Base-by-base conservation (phyloP, 2,113 vertebrate genomes). In the Clupea harengus region DNA sequence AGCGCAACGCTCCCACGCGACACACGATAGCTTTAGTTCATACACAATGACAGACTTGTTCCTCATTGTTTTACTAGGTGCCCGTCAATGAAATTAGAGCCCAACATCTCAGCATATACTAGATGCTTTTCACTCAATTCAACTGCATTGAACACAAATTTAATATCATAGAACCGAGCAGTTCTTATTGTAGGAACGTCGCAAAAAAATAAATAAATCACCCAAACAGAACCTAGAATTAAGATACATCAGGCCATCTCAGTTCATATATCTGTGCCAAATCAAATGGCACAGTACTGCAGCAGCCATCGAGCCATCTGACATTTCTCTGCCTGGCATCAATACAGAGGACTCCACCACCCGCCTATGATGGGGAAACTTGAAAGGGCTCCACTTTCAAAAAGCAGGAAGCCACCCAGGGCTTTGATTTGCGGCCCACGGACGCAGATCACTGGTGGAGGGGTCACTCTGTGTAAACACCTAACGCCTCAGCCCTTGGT, bases 361-460 rank as follows among this genome's bases (percentile, higher is more conserved):
- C 57, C 46, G 67, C 39, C 72, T 83, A 78, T 57, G 52, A 81
- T 13, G 46, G 81, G 47, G 45, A 15, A 5, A 82, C 87, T 82
- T 87, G 72, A 87, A 87, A 87, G 82, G 75, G 28, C 11, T 32
- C 28, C 32, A 54, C 52, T 82, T 54, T 60, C 28, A 85, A 83
- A 86, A 67, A 72, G 78, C 80, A 82, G 84, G 87, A 85, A 82
- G 81, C 28, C 80, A 75, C 81, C 9, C 47, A 75, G n/a, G 60
- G 60, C 85, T 86, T 86, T 86, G 81, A 86, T 82, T 75, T 18
- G 0, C 20, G 81, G 57, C 81, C 72, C 72, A 78, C 72, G 15
- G 72, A 78, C 72, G 72, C 72, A 78, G 72, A 78, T 78, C 72
- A 18, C 72, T 78, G 72, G 5, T 15, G 28, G 28, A 78, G 72